Evolutionary conservation across 2,113 vertebrate species (phyloP).

Genomic region (Leucosticte australis): DNA sequence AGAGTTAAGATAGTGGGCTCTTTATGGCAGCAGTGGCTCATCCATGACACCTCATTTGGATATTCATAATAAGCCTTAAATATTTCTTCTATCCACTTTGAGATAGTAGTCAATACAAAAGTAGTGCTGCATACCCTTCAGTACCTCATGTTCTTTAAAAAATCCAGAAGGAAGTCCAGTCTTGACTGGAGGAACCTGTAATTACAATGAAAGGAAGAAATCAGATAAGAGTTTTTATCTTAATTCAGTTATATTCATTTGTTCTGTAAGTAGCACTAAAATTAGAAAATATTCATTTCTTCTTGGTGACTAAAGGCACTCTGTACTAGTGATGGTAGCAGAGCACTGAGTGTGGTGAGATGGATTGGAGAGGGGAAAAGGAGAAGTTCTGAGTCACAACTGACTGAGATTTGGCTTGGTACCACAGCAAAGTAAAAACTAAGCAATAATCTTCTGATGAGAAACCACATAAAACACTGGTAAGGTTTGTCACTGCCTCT

Average conservation of each 20-base stretch:
- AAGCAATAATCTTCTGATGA: background rate
- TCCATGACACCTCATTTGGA: background rate
- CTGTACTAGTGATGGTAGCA: background rate
- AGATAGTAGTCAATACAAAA: background rate
- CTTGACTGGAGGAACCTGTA: background rate
- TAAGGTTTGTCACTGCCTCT: background rate
- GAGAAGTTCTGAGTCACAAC: background rate
- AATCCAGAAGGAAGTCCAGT: background rate
- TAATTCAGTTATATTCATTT: background rate
- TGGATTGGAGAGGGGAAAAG: background rate
- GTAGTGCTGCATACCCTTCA: background rate
- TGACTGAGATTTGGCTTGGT: background rate
- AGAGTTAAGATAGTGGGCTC: background rate
- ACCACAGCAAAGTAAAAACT: background rate
- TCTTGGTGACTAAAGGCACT: background rate
- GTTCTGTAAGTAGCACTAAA: background rate
- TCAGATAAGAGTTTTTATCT: background rate
- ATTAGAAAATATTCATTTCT: background rate
- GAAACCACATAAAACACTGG: constrained; percentile 11
- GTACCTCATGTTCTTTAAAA: background rate
- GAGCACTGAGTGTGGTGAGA: background rate
- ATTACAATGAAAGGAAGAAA: background rate
- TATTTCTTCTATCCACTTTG: background rate
- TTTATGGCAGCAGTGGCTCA: background rate
- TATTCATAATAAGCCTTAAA: background rate